Base-by-base conservation (phyloP, 23 tunicate genomes). In the Trididemnum miniatum region DNA sequence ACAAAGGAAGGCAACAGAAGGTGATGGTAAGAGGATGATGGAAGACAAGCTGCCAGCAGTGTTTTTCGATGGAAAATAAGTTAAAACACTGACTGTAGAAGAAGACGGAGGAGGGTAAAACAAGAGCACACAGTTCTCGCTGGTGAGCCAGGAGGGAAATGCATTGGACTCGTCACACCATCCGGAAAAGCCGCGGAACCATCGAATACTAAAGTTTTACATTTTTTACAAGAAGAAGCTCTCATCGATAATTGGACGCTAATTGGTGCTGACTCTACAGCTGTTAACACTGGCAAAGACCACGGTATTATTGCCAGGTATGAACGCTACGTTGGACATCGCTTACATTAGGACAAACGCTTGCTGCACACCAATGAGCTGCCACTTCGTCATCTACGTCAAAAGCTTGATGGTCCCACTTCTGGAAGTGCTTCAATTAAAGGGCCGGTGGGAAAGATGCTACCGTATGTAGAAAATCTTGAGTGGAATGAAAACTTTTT, bases 341-440 rank as follows among this genome's bases (percentile, higher is more conserved):
- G 75, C 26, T 24, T 69, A 18, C 75, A 69, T 31, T 69, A 37
- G 39, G 22, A 69, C 26, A 69, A 27, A 44, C 31, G 75, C 75
- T 31, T 69, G 75, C 26, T 69, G 75, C 75, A 69, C 26, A 69
- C 75, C 75, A 69, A 69, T 69, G n/a, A 69, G 38, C 75, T 69
- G 20, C 75, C 75, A 69, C 26, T 69, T 2, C 36, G 37, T 15
- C 75, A 69, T 69, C 26, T 69, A 32, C 22, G 29, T 34, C 75
- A 69, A 69, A 69, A 69, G 75, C 75, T 69, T 69, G 75, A 69
- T 29, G 75, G 75, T 9, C 39, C 75, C 29, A 69, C 37, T 30
- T 69, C 75, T 4, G 37, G 75, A 69, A 69, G 37, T 69, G 75
- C 37, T 69, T 69, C 75, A 20, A 27, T 69, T 37, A 69, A 69